Conservation (phyloP, 2,888 invertebrate species). For the Pyrrhia umbra region DNA sequence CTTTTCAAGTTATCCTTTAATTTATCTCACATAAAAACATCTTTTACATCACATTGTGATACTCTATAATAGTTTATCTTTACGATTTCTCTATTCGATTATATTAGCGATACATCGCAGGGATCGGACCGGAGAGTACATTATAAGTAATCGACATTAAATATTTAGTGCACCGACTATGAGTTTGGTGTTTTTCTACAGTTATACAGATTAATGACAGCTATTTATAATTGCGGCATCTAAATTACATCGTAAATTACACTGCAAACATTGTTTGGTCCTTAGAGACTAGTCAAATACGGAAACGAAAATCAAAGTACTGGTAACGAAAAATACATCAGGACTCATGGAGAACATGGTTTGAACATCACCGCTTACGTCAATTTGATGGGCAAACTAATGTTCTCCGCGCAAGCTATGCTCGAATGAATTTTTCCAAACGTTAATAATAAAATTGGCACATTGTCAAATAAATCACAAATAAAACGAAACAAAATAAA, state of each 20-base stretch:
- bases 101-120: slow-evolving; percentile 66
- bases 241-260: slow-evolving; percentile 69
- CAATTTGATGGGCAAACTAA: slow-evolving; percentile 65
- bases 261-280: slow-evolving; percentile 82
- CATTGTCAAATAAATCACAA: slow-evolving; percentile 89
- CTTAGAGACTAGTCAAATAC: slow-evolving; percentile 87
- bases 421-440: slow-evolving; percentile 85
- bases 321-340: slow-evolving; percentile 84
- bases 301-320: slow-evolving; percentile 82
- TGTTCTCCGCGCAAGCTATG: slow-evolving; percentile 85
- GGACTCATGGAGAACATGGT: slow-evolving; percentile 76
- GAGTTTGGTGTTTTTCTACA: slow-evolving; percentile 64
- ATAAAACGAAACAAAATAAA: slow-evolving; percentile 83
- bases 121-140: slow-evolving; percentile 68
- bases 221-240: slow-evolving; percentile 67
- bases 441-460: slow-evolving; percentile 89
- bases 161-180: slow-evolving; percentile 67
- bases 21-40: slow-evolving; percentile 87
- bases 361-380: slow-evolving; percentile 64
- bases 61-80: slow-evolving; percentile 79
- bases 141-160: slow-evolving; percentile 67
- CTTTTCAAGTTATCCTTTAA: slow-evolving; percentile 86
- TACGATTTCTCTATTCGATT: slow-evolving; percentile 74
- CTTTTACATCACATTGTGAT: slow-evolving; percentile 89
- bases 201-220: slow-evolving; percentile 65